Evolutionary conservation across 2,888 invertebrate species (phyloP).

Genomic region (Syrphus vitripennis): DNA sequence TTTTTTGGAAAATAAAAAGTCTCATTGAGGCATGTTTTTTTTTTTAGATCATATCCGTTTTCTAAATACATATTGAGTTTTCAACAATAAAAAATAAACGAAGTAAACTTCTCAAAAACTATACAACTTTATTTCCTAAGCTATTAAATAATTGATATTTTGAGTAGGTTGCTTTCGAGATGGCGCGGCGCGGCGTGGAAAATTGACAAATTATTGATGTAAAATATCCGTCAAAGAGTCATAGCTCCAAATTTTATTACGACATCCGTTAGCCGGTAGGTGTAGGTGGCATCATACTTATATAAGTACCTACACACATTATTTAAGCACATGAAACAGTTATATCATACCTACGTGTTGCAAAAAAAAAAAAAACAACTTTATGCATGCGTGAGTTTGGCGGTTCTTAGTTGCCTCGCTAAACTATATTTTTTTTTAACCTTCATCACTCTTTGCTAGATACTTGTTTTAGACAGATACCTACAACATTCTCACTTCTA

Average conservation of each 20-base stretch:
- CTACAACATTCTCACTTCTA: conserved; percentile 13
- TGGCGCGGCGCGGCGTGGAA: not conserved
- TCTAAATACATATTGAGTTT: too few relatives aligned
- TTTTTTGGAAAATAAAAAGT: too few relatives aligned
- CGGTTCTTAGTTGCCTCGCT: conserved; percentile 35
- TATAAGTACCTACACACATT: not conserved
- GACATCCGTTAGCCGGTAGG: not conserved
- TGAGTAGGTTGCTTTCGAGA: not conserved
- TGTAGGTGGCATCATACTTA: not conserved
- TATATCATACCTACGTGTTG: conserved; percentile 34
- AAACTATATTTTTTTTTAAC: too few relatives aligned
- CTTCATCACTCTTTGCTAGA: not conserved
- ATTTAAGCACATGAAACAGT: conserved; percentile 41
- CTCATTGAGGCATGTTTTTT: too few relatives aligned
- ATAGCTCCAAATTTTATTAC: not conserved
- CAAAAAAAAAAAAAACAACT: conserved; percentile 39
- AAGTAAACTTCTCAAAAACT: too few relatives aligned
- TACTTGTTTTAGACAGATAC: conserved; percentile 2
- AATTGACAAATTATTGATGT: conserved; percentile 8
- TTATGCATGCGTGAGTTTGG: conserved; percentile 61
- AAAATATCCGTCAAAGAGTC: not conserved
- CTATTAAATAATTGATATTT: too few relatives aligned
- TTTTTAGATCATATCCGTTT: too few relatives aligned
- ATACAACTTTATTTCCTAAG: not conserved
- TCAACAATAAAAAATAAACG: too few relatives aligned